A percentile compares a stretch with the other conserved stretches of the same genome.
phyloP scores from a whole-genome alignment of 1,140 invertebrate genomes.

The Ephestia elutella region DNA sequence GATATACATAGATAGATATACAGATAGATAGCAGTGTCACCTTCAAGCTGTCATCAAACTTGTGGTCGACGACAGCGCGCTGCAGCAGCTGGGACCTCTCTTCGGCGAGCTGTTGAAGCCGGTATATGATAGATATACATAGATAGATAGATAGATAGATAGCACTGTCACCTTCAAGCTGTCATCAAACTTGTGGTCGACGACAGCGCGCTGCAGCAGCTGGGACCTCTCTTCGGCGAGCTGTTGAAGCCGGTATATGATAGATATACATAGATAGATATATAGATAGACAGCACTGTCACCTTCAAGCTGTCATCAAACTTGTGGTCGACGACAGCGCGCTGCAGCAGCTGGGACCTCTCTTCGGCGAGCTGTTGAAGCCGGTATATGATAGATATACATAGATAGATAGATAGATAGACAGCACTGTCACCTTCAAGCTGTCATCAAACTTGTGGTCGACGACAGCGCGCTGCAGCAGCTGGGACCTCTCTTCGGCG shows the following conservation, averaged over 20 bases:
- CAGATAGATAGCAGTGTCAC: no score
- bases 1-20: no score
- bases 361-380: slow-evolving; percentile 80
- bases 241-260: slow-evolving; percentile 80
- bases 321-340: slow-evolving; percentile 87
- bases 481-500: slow-evolving; percentile 77
- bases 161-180: neutral
- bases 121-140: no score
- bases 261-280: no score
- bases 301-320: slow-evolving; percentile 76
- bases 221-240: slow-evolving; percentile 79
- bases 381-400: no score
- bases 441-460: slow-evolving; percentile 87
- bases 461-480: slow-evolving; percentile 82
- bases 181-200: slow-evolving; percentile 88
- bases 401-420: no score
- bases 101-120: slow-evolving; percentile 80
- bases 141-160: no score
- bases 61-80: slow-evolving; percentile 85
- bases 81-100: slow-evolving; percentile 79
- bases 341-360: slow-evolving; percentile 79
- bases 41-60: slow-evolving; percentile 79
- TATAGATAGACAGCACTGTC: no score
- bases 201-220: slow-evolving; percentile 82
- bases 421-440: no score